Evolutionary conservation across 2,797 vertebrate genomes (phyloP), one percentile per base, ranked within the genome.

Genomic region (Atherinosoma microstoma): DNA sequence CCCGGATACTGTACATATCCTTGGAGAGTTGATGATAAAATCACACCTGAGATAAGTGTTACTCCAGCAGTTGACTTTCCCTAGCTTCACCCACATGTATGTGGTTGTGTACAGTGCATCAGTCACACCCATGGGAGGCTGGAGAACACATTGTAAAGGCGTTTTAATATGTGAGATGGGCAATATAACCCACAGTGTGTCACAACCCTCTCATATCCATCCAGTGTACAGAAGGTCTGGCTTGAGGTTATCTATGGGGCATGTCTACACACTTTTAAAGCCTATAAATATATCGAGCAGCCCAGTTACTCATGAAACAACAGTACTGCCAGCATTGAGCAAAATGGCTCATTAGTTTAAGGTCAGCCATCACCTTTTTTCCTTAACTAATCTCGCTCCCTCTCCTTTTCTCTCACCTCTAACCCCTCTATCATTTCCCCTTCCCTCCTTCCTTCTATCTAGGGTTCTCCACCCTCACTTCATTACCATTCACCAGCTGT

Each of bases 41-140:
- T 92, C 87, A 80, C 90, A 91, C 90, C 87, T 78, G 80, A 88
- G 86, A 88, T 91, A 85, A 89, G 89, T 92, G 91, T 85, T 89
- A 83, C 45, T 73, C 76, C 62, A 70, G 56, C 64, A 59, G 77
- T 82, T 88, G 87, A 85, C 84, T 88, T 82, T 79, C 80, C 60
- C 53, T 63, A 67, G 70, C 81, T 72, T 45, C 58, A 40, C 76
- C 75, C 74, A 73, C 78, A 80, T 76, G 78, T 67, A 64, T n/a
- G 51, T 59, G 76, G 58, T 51, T 67, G 72, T 71, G 67, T 69
- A 58, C 45, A 3, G 42, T 11, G 53, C 45, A 54, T 76, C 73
- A 73, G 2, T 73, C 75, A 74, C 68, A 83, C 54, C 45, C 58
- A 22, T 20, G 59, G 73, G 51, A 58, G 34, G 22, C 60, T 15